A percentile compares a stretch with the other conserved stretches of the same genome.
phyloP scores from a whole-genome alignment of 2,113 vertebrate species.

The Callorhinus ursinus region DNA sequence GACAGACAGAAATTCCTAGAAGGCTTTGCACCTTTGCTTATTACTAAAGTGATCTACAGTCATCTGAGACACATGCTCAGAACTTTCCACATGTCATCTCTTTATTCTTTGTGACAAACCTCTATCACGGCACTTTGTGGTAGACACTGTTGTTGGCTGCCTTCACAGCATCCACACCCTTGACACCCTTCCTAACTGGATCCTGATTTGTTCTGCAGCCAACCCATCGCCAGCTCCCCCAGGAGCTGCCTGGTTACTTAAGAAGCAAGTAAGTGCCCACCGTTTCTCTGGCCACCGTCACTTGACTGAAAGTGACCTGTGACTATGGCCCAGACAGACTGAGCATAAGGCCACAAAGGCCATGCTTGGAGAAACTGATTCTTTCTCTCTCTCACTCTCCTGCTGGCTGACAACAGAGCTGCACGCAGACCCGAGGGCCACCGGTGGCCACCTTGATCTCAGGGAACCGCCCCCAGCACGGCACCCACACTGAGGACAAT shows the following conservation, averaged over 20 bases:
- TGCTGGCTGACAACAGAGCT: not conserved
- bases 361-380: not conserved
- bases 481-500: not conserved
- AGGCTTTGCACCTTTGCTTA: not conserved
- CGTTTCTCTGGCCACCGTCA: not conserved
- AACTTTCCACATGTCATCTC: not conserved
- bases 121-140: not conserved
- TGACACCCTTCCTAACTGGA: not conserved
- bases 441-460: not conserved
- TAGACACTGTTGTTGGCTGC: not conserved
- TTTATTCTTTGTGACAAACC: not conserved
- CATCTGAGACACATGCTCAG: not conserved
- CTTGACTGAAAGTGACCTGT: not conserved
- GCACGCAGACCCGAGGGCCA: not conserved
- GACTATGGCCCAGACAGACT: not conserved
- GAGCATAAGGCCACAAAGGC: not conserved
- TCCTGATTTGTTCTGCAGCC: not conserved
- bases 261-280: not conserved
- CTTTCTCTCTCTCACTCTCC: not conserved
- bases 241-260: not conserved
- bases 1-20: conserved; percentile 51
- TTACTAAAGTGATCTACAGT: not conserved
- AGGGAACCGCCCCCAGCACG: rapidly evolving
- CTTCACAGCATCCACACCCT: not conserved
- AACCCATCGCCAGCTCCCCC: not conserved